Base-by-base conservation (phyloP, 2,113 vertebrate genomes). In the Saimiri boliviensis region DNA sequence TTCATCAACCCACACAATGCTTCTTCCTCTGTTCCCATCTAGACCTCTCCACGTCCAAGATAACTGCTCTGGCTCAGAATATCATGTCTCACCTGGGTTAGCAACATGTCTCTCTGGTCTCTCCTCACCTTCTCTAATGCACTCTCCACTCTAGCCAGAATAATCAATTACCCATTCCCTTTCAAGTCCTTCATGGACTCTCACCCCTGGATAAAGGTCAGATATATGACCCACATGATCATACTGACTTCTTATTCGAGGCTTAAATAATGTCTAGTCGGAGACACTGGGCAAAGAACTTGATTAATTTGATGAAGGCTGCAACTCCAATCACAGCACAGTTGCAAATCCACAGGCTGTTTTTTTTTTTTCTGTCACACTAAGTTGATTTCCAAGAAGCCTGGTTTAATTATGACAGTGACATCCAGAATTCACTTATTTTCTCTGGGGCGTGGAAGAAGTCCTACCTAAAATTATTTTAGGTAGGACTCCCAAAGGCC, bases 1-100 rank as follows among this genome's bases (percentile, higher is more conserved):
- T 19, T n/a, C 35, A 27, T 9, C 19, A 20, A 11, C 0, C 5
- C 45, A 11, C 42, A 47, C 1, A 23, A 3, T 49, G 17, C 13
- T 89, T 73, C 21, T 45, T 45, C 40, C 30, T 87, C 21, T 30
- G 8, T 27, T 86, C 13, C 17, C 12, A 35, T 3, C 1, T 20
- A 52, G 47, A 9, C 7, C 17, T 40, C 20, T 49, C 25, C 20
- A 11, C 0, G 12, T 0, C 40, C 30, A 73, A 8, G 5, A 27
- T 7, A 17, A 21, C 2, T 12, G 25, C 58, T 66, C 3, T 4
- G 3, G 23, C 8, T 32, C 68, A 63, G 14, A 30, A 6, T 21
- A 42, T 47, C 6, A 8, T 5, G 13, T 79, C 47, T 73, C 19
- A n/a, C 4, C 3, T 40, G 76, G 27, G 19, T 45, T 21, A 79